Conservation (phyloP, 2,797 vertebrate genomes). For the Pipistrellus pipistrellus region DNA sequence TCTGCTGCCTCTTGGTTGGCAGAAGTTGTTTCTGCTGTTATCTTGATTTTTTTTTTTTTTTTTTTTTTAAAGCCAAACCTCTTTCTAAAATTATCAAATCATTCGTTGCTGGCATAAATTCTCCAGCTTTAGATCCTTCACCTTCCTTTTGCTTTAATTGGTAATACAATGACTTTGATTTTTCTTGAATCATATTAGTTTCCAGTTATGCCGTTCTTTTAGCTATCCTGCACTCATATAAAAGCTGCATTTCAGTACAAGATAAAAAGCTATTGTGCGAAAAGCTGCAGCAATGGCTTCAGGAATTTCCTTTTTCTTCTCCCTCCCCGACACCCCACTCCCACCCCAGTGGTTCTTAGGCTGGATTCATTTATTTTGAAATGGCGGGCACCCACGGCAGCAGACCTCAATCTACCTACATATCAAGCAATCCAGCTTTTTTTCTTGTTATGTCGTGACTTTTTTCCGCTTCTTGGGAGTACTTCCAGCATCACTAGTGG, state of each 20-base stretch:
- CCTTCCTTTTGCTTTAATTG: background rate
- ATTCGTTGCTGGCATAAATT: background rate
- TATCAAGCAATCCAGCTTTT: background rate
- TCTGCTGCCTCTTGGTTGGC: background rate
- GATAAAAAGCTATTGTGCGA: background rate
- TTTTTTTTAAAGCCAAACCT: background rate
- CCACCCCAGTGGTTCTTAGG: background rate
- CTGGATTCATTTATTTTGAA: background rate
- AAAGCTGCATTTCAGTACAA: background rate
- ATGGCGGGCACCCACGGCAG: background rate
- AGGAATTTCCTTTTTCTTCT: background rate
- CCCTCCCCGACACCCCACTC: no score
- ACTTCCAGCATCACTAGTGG: background rate
- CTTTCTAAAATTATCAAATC: background rate
- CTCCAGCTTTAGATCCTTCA: background rate
- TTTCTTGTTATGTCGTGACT: background rate
- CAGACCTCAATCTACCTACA: background rate
- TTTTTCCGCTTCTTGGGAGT: background rate
- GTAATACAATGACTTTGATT: background rate
- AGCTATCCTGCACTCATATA: background rate
- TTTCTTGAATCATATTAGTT: background rate
- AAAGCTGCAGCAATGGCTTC: background rate
- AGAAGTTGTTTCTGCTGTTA: background rate
- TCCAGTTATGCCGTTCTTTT: background rate
- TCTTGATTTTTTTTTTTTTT: background rate